Evolutionary conservation across 2,113 vertebrate species (phyloP).

Genomic region (Chroicocephalus ridibundus): DNA sequence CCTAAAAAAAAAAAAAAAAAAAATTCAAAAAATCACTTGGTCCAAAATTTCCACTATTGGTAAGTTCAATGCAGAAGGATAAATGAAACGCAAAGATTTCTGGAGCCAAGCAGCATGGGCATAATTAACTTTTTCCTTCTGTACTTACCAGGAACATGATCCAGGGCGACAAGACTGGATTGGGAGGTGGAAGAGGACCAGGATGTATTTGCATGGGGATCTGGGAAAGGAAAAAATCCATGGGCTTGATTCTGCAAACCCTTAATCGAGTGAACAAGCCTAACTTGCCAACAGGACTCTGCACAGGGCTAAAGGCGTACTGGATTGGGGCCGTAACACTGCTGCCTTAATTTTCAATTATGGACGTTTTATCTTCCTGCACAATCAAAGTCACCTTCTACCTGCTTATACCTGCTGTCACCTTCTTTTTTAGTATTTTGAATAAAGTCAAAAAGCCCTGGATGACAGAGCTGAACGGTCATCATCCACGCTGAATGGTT

Average conservation of each 20-base stretch:
- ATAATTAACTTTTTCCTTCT: conserved; percentile 28
- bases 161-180: conserved; percentile 70
- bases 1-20: not conserved
- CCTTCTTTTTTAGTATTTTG: not conserved
- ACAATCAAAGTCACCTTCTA: not conserved
- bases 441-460: not conserved
- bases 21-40: not conserved
- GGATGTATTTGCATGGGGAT: conserved; percentile 69
- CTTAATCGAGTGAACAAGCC: not conserved
- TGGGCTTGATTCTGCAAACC: conserved; percentile 55
- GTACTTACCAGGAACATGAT: conserved; percentile 69
- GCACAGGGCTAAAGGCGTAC: not conserved
- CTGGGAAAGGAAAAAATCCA: conserved; percentile 67
- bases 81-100: conserved; percentile 1
- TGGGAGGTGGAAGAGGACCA: conserved; percentile 70
- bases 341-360: not conserved
- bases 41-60: not conserved
- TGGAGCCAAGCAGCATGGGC: conserved; percentile 4
- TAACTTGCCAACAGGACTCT: not conserved
- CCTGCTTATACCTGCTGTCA: not conserved
- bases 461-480: not conserved
- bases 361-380: not conserved
- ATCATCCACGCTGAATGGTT: not conserved
- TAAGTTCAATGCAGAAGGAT: not conserved
- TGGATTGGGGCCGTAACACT: not conserved